A percentile compares a stretch with the other conserved stretches of the same genome.
These are phyloP conservation scores for Drosophila bocki DNA, from an alignment of 1,140 invertebrate species.

Conservation along the genomic window DNA sequence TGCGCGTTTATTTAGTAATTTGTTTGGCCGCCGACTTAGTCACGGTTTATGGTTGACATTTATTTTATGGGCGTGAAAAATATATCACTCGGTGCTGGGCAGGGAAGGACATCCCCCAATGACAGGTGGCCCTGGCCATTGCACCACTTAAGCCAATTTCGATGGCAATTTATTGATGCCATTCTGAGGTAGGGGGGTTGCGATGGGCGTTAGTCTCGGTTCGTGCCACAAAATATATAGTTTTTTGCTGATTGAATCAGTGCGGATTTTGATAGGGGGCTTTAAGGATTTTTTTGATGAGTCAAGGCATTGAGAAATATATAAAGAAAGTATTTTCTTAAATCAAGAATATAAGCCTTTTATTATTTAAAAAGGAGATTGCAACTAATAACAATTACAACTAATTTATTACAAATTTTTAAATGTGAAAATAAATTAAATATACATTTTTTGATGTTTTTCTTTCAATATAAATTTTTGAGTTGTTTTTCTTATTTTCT, in stretches of 20 bases:
- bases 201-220: slow-evolving; percentile 59
- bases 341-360: too few relatives aligned
- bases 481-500: too few relatives aligned
- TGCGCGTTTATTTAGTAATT: slow-evolving; percentile 79
- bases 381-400: too few relatives aligned
- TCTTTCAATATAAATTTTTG: too few relatives aligned
- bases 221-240: slow-evolving; percentile 15
- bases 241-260: slow-evolving; percentile 46
- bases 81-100: slow-evolving; percentile 53
- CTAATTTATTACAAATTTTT: too few relatives aligned
- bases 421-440: background rate
- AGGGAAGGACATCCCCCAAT: slow-evolving; percentile 6
- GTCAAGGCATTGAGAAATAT: background rate
- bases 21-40: slow-evolving; percentile 73
- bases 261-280: background rate
- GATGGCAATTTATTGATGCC: slow-evolving; percentile 73
- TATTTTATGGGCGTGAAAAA: slow-evolving; percentile 83
- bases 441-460: background rate
- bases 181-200: slow-evolving; percentile 21
- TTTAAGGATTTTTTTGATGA: background rate
- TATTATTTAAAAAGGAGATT: too few relatives aligned
- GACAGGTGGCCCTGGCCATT: slow-evolving; percentile 51
- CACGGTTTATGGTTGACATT: slow-evolving; percentile 79
- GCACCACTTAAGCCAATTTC: slow-evolving; percentile 73
- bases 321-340: background rate